Conservation (phyloP, 1,140 invertebrate species). For the Drosophila lacertosa region DNA sequence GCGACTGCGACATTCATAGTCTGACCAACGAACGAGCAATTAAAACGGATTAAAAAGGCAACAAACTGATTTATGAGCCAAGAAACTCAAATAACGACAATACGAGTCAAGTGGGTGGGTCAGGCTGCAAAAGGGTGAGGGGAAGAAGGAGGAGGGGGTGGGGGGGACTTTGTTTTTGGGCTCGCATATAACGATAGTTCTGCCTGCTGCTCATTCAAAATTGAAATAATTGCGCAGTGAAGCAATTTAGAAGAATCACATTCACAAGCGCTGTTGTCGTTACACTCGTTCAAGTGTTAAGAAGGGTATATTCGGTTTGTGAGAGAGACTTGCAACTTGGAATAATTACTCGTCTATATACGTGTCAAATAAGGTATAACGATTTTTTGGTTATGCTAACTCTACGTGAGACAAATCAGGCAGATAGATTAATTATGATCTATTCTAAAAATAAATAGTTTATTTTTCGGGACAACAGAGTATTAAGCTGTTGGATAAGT, state of each 20-base stretch:
- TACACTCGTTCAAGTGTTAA: too few relatives aligned
- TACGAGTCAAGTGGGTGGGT: constrained; percentile 39
- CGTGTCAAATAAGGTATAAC: too few relatives aligned
- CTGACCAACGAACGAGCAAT: constrained; percentile 82
- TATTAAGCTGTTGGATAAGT: too few relatives aligned
- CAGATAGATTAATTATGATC: too few relatives aligned
- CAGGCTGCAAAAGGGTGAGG: background rate
- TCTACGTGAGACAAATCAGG: too few relatives aligned
- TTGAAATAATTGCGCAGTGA: constrained; percentile 83
- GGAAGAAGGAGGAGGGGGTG: background rate
- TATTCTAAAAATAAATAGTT: too few relatives aligned
- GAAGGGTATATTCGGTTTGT: too few relatives aligned
- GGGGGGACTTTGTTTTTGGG: background rate
- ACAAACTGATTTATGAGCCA: constrained; percentile 80
- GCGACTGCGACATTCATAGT: constrained; percentile 71
- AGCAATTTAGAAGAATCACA: constrained; percentile 84
- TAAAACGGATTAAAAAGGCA: constrained; percentile 83
- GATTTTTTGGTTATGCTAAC: too few relatives aligned
- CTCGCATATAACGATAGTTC: constrained; percentile 4
- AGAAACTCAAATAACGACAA: constrained; percentile 80
- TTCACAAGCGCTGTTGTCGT: constrained; percentile 59
- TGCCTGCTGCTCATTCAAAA: constrained; percentile 59
- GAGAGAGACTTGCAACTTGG: too few relatives aligned
- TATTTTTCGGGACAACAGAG: too few relatives aligned
- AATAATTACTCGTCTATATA: too few relatives aligned